Conservation (phyloP, 2,113 vertebrate species). For the Pollachius pollachius region DNA sequence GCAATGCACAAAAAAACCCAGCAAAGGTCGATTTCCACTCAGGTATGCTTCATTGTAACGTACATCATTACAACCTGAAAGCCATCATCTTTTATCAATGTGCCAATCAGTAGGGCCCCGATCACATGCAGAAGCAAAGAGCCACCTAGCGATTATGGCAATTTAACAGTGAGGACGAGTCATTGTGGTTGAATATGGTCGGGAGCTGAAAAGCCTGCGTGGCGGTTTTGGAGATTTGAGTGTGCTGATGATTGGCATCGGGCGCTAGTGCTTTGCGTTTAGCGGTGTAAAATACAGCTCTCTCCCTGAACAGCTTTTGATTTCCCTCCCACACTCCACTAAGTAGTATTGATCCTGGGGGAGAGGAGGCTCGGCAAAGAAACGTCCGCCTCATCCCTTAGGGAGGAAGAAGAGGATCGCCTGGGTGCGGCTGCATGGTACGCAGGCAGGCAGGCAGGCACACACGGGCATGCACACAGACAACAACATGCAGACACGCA, state of each 20-base stretch:
- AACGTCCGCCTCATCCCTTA: conserved; percentile 28
- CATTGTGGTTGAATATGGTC: conserved; percentile 17
- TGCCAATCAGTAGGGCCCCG: neutral
- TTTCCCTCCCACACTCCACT: conserved; percentile 51
- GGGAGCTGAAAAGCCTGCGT: conserved; percentile 20
- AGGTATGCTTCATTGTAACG: conserved; percentile 1
- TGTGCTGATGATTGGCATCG: conserved; percentile 39
- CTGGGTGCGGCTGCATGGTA: conserved; percentile 13
- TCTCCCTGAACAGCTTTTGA: conserved; percentile 42
- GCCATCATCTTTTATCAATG: neutral
- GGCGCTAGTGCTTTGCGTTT: conserved; percentile 33
- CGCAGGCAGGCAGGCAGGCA: neutral
- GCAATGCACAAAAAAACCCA: conserved; percentile 10
- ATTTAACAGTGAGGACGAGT: conserved; percentile 27
- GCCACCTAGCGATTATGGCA: conserved; percentile 9
- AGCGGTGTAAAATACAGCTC: conserved; percentile 42
- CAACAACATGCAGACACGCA: too few relatives aligned
- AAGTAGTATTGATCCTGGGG: conserved; percentile 58
- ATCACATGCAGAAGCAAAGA: neutral
- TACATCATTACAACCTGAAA: conserved; percentile 4
- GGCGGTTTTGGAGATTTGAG: conserved; percentile 33
- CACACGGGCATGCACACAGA: neutral
- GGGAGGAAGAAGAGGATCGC: conserved; percentile 7
- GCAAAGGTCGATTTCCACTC: neutral
- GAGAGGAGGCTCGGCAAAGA: conserved; percentile 34